Evolutionary conservation across 2,797 vertebrate species (phyloP).

Genomic region (Pterois miles): DNA sequence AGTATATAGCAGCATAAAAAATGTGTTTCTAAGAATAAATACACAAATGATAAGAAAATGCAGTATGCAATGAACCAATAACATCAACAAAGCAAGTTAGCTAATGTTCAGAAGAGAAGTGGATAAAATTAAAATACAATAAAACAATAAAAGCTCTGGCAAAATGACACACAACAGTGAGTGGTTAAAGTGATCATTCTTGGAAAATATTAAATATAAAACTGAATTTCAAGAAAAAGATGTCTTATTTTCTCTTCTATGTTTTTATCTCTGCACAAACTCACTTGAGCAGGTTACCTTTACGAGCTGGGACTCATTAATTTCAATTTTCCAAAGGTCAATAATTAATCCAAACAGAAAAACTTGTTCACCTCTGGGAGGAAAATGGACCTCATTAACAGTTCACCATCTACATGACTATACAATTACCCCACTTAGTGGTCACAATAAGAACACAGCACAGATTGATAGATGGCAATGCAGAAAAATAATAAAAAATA

Average conservation of each 20-base stretch:
- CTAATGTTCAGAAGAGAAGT: neutral
- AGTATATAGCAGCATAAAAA: neutral
- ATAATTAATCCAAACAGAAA: neutral
- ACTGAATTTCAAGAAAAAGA: neutral
- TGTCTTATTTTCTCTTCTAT: neutral
- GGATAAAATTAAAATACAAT: neutral
- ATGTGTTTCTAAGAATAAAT: neutral
- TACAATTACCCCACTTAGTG: slow-evolving; percentile 44
- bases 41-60: neutral
- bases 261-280: neutral
- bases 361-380: neutral
- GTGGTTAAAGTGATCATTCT: neutral
- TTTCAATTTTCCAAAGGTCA: neutral
- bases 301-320: neutral
- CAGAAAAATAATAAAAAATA: too few relatives aligned
- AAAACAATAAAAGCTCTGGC: neutral
- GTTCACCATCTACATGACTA: neutral
- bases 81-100: neutral
- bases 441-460: slow-evolving; percentile 8
- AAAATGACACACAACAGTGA: neutral
- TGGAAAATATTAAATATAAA: neutral
- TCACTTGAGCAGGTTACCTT: neutral
- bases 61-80: neutral
- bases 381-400: neutral
- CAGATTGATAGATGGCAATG: neutral